Conservation (phyloP, 2,888 invertebrate species). For the Gnatocerus cornutus region DNA sequence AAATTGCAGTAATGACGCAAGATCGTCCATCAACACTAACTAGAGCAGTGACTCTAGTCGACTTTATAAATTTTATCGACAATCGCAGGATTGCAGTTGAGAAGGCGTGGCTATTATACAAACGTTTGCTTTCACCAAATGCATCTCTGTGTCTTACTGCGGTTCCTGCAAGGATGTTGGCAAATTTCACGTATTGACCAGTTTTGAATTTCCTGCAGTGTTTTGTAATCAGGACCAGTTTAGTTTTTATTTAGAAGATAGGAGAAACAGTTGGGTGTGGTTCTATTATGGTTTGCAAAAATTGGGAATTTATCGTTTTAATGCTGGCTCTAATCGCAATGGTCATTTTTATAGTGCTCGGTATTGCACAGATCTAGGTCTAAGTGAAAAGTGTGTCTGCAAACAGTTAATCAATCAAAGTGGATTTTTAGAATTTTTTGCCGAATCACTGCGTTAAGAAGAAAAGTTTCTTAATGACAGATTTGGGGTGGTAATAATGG, state of each 20-base stretch:
- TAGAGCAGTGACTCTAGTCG: constrained; percentile 17
- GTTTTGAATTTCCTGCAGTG: constrained; percentile 10
- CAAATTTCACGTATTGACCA: neutral
- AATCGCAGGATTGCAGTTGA: constrained; percentile 19
- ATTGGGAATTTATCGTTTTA: constrained; percentile 35
- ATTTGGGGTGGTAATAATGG: constrained; percentile 9
- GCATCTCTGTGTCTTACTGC: constrained; percentile 26
- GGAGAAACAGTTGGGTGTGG: constrained; percentile 33
- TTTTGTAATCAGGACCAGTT: constrained; percentile 32
- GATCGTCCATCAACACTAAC: constrained; percentile 21
- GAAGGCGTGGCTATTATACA: constrained; percentile 32
- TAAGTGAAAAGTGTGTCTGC: constrained; percentile 32
- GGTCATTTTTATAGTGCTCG: constrained; percentile 18
- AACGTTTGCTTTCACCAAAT: constrained; percentile 27
- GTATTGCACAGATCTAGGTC: constrained; percentile 36
- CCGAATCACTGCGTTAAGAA: constrained; percentile 3
- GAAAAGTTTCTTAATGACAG: constrained; percentile 3
- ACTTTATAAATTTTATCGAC: constrained; percentile 31
- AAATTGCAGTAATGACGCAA: constrained; percentile 9
- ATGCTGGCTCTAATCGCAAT: constrained; percentile 32
- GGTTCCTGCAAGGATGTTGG: constrained; percentile 2
- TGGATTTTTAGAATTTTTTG: constrained; percentile 2
- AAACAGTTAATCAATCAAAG: constrained; percentile 24
- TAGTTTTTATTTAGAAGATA: neutral
- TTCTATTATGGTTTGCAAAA: constrained; percentile 27